These are phyloP conservation scores for Carabus problematicus DNA, from an alignment of 2,888 invertebrate genomes.

Conservation along the genomic window DNA sequence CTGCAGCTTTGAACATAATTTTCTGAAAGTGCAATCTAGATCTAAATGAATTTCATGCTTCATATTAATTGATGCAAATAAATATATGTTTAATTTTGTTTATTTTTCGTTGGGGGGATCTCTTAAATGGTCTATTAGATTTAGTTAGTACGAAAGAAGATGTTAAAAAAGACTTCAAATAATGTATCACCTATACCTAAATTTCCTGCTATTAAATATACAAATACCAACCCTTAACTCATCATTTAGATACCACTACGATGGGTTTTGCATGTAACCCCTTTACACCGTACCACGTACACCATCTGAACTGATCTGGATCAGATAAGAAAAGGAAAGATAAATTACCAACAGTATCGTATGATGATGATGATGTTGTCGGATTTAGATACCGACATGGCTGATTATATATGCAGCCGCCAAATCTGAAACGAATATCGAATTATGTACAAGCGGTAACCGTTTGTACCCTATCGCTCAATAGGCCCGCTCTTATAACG, in stretches of 20 bases:
- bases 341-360: conserved; percentile 10
- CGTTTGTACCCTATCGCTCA: conserved; percentile 31
- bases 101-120: too few species aligned
- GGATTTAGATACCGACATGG: conserved; percentile 1
- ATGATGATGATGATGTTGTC: background rate
- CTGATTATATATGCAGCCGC: conserved; percentile 32
- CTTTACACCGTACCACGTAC: background rate
- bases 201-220: too few species aligned
- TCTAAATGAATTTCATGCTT: too few species aligned
- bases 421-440: conserved; percentile 35
- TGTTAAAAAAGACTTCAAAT: background rate
- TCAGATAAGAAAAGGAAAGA: background rate
- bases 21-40: too few species aligned
- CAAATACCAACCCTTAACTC: background rate
- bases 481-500: conserved; percentile 20
- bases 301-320: background rate
- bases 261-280: background rate
- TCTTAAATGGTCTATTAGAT: too few species aligned
- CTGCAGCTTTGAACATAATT: too few species aligned
- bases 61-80: too few species aligned
- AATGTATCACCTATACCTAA: too few species aligned
- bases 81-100: too few species aligned
- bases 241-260: background rate
- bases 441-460: conserved; percentile 36
- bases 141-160: background rate